Percentiles rank a stretch among this genome's conserved stretches.
These are phyloP conservation scores for Hirudinaria manillensis DNA, from an alignment of 2,888 invertebrate genomes.

Conservation along the genomic window DNA sequence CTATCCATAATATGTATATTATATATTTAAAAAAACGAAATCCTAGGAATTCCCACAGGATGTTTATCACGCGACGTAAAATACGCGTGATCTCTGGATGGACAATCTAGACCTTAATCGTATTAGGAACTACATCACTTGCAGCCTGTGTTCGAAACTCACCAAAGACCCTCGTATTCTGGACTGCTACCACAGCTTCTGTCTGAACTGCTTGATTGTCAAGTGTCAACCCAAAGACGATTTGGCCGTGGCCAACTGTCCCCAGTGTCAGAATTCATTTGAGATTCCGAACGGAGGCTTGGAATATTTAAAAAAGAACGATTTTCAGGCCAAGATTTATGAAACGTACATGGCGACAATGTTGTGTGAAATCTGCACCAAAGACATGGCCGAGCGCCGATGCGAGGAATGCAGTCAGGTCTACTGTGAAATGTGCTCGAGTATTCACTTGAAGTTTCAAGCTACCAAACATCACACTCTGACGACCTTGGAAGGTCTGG, in stretches of 20 bases:
- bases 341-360: neutral
- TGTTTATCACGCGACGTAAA: too few relatives aligned
- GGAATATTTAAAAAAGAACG: neutral
- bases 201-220: conserved; percentile 3
- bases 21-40: too few relatives aligned
- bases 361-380: neutral
- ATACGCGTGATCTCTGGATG: too few relatives aligned
- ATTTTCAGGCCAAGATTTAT: neutral
- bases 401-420: neutral
- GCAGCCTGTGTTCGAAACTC: too few relatives aligned
- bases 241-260: neutral
- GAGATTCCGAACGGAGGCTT: neutral
- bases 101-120: too few relatives aligned
- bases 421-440: neutral
- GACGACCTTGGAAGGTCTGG: neutral
- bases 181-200: conserved; percentile 20
- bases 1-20: too few relatives aligned
- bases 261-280: neutral
- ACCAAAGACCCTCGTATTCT: conserved; percentile 21
- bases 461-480: neutral
- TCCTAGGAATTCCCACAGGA: too few relatives aligned
- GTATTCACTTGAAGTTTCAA: neutral
- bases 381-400: neutral
- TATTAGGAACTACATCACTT: too few relatives aligned
- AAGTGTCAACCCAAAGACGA: neutral